phyloP scores from a whole-genome alignment of 2,797 vertebrate species.

The Astyanax mexicanus region DNA sequence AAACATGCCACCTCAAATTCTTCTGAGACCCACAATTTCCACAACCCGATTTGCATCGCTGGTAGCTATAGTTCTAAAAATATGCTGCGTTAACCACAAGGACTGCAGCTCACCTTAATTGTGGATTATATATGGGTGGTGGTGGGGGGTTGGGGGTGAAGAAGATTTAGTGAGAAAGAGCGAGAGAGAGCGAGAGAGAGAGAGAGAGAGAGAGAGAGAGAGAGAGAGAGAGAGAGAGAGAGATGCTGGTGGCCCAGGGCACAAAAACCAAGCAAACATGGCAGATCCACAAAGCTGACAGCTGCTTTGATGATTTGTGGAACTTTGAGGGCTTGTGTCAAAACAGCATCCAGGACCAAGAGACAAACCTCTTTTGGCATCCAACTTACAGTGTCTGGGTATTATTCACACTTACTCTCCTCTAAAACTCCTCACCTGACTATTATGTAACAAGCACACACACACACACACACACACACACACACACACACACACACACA shows the following conservation, averaged over 20 bases:
- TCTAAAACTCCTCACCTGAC: constrained; percentile 43
- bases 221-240: constrained; percentile 31
- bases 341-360: constrained; percentile 42
- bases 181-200: constrained; percentile 47
- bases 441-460: constrained; percentile 46
- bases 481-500: constrained; percentile 30
- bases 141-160: constrained; percentile 38
- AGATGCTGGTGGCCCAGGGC: constrained; percentile 30
- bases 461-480: constrained; percentile 34
- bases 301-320: constrained; percentile 58
- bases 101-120: constrained; percentile 61
- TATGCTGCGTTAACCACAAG: constrained; percentile 51
- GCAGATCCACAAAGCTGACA: constrained; percentile 41
- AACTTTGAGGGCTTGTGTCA: constrained; percentile 44
- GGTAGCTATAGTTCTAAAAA: constrained; percentile 56
- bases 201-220: constrained; percentile 26
- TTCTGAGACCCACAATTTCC: constrained; percentile 56
- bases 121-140: constrained; percentile 52
- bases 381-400: constrained; percentile 29
- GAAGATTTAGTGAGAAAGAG: constrained; percentile 22
- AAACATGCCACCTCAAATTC: constrained; percentile 64
- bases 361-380: constrained; percentile 47
- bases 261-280: constrained; percentile 45
- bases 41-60: constrained; percentile 52
- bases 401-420: constrained; percentile 18